A percentile compares a stretch with the other conserved stretches of the same genome.
These are phyloP conservation scores for Charanyca ferruginea DNA, from an alignment of 2,888 invertebrate genomes.

Conservation along the genomic window DNA sequence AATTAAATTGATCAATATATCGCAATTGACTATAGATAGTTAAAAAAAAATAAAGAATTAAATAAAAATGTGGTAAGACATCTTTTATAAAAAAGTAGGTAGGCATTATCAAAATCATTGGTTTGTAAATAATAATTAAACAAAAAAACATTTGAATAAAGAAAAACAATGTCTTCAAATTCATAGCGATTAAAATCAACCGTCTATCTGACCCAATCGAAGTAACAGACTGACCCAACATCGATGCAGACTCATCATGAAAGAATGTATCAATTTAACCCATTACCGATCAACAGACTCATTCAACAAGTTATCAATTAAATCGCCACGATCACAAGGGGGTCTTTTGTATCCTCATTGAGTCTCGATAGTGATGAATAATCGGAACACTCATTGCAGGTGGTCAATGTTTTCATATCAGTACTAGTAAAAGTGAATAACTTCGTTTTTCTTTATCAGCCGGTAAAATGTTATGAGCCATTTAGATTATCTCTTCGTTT, in stretches of 20 bases:
- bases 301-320: conserved; percentile 53
- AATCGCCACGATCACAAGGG: conserved; percentile 46
- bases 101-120: no score
- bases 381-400: conserved; percentile 42
- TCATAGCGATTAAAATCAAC: conserved; percentile 1
- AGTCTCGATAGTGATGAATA: conserved; percentile 47
- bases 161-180: not conserved
- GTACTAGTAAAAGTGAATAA: conserved; percentile 54
- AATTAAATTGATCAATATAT: not conserved
- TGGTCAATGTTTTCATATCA: conserved; percentile 40
- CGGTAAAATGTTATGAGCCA: conserved; percentile 42
- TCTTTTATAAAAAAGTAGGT: no score
- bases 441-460: conserved; percentile 43
- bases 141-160: no score
- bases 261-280: conserved; percentile 64
- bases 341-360: conserved; percentile 30
- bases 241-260: conserved; percentile 48
- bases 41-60: no score
- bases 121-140: not conserved
- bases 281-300: conserved; percentile 45
- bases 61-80: no score
- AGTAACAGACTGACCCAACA: conserved; percentile 35
- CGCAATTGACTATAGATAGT: not conserved
- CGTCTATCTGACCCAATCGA: conserved; percentile 36
- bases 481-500: conserved; percentile 45